Percentiles rank a stretch among this genome's conserved stretches.
phyloP scores from a whole-genome alignment of 2,113 vertebrate genomes.

The Hylia prasina region DNA sequence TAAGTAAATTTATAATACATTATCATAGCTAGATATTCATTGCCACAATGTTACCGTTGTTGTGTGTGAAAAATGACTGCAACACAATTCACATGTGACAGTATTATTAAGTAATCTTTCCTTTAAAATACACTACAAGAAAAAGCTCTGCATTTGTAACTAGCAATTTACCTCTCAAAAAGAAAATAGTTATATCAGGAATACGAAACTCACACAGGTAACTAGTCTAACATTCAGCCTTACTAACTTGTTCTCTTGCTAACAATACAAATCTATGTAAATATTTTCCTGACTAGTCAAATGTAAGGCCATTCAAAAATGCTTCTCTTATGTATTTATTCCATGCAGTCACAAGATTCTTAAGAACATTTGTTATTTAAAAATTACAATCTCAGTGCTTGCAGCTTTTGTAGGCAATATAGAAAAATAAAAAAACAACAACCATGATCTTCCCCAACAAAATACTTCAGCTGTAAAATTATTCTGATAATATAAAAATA shows the following conservation, averaged over 20 bases:
- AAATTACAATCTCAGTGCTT: background rate
- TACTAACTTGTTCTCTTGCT: background rate
- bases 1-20: background rate
- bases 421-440: background rate
- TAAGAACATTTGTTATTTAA: background rate
- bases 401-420: background rate
- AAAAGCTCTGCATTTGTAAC: background rate
- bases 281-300: background rate
- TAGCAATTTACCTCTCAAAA: background rate
- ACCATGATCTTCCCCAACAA: background rate
- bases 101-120: background rate
- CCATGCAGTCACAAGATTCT: background rate
- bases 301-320: background rate
- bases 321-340: background rate
- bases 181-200: background rate
- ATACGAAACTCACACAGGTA: background rate
- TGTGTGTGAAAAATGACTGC: background rate
- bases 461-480: background rate
- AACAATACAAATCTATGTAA: background rate
- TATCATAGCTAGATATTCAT: background rate
- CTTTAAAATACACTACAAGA: background rate
- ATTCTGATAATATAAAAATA: background rate
- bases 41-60: background rate
- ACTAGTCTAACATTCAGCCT: background rate
- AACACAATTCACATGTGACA: background rate